These are phyloP conservation scores for Prunella himalayana DNA, from an alignment of 2,113 vertebrate genomes.

Conservation along the genomic window DNA sequence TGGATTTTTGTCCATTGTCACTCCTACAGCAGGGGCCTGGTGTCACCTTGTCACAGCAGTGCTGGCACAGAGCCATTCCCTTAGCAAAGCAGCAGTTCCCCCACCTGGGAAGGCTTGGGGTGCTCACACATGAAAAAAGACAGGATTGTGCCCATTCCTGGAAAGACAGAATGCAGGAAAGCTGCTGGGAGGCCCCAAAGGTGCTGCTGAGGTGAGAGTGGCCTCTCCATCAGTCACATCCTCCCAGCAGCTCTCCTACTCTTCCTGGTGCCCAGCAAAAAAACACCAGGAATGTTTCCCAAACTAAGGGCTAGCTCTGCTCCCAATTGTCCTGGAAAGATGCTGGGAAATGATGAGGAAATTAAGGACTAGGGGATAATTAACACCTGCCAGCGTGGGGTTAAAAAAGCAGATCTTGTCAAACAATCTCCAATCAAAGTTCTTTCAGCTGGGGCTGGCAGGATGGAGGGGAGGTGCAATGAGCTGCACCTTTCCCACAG, in stretches of 20 bases:
- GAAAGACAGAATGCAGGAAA: not conserved
- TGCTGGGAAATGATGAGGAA: not conserved
- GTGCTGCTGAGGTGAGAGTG: not conserved
- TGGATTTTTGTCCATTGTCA: not conserved
- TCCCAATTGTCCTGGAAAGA: not conserved
- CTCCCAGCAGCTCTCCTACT: not conserved
- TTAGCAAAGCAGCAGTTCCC: not conserved
- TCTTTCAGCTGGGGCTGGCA: not conserved
- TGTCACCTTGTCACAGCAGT: not conserved
- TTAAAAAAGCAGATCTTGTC: not conserved
- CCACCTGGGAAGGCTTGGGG: not conserved
- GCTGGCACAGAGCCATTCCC: not conserved
- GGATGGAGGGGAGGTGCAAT: not conserved
- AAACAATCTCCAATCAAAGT: not conserved
- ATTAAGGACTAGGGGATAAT: not conserved
- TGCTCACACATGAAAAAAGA: not conserved
- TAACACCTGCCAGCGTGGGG: not conserved
- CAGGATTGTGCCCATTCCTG: not conserved
- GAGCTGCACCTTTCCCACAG: not conserved
- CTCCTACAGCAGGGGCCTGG: not conserved
- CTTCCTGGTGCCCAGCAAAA: not conserved
- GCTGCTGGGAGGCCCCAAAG: not conserved
- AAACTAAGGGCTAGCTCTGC: not conserved
- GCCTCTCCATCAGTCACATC: not conserved
- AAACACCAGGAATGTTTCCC: not conserved